Evolutionary conservation across 2,797 vertebrate genomes (phyloP), one percentile per base, ranked within the genome.

Genomic region (Alectoris magna): DNA sequence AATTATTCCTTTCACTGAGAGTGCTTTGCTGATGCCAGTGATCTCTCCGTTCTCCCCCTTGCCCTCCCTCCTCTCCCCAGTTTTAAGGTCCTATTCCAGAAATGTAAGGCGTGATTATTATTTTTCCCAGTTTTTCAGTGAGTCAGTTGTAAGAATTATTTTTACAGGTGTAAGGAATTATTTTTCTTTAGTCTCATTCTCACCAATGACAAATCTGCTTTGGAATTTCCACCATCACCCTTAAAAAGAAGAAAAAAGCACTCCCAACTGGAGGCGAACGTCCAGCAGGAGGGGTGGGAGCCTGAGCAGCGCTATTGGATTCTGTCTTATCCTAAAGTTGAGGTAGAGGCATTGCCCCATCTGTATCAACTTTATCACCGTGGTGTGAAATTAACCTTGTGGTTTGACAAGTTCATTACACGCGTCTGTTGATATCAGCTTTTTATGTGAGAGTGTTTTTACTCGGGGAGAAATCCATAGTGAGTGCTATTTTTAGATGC

Each of bases 381-480:
- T 23, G 77, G 58, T 23, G 24, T 92, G 86, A 95, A 89, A 87
- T 86, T 92, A 88, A 94, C 87, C 87, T 85, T 75, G 70, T 51
- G 19, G 39, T 78, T 75, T 81, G 84, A 53, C 56, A 89, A 53
- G 60, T 86, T 92, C 38, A 19, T 87, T 78, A 38, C 43, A 7
- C 0, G 29, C 11, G 31, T 49, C 56, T 89, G 43, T 95, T 95
- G 75, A 58, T n/a, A 55, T 41, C 31, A 39, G 64, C 71, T 68
- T 88, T 86, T 63, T 68, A 76, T 2, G 9, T 2, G 8, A 66
- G 70, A 68, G 48, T 41, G 19, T 29, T 94, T 88, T 93, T 86
- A 46, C 88, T 88, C 19, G 9, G 48, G 24, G n/a, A 64, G 41
- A 82, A 88, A 88, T 88, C 64, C 36, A 43, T 84, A 76, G 27